Evolutionary conservation across 2,113 vertebrate species (phyloP).

Genomic region (Coracopsis vasa): DNA sequence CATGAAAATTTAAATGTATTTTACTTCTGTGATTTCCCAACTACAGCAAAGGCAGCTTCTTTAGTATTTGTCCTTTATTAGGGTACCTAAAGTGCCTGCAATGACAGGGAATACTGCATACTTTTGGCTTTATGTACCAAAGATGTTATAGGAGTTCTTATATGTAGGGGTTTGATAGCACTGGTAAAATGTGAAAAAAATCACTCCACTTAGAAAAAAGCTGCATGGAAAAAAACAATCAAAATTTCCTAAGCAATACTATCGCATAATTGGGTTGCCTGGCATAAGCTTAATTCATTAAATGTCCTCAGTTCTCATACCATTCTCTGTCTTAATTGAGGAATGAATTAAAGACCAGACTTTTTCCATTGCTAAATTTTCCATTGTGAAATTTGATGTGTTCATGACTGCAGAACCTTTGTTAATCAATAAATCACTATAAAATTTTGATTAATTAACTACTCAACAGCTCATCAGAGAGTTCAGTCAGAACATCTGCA

Average conservation of each 20-base stretch:
- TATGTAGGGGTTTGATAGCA: background rate
- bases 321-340: constrained; percentile 40
- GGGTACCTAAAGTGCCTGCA: background rate
- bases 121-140: background rate
- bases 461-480: constrained; percentile 59
- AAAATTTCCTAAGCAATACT: constrained; percentile 15
- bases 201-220: background rate
- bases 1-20: background rate
- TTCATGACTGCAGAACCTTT: constrained; percentile 41
- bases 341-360: constrained; percentile 38
- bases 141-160: background rate
- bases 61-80: background rate
- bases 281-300: constrained; percentile 20
- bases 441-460: constrained; percentile 61
- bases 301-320: constrained; percentile 27
- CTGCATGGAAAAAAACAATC: background rate
- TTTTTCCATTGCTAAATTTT: constrained; percentile 70
- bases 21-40: background rate
- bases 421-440: constrained; percentile 60
- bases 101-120: background rate
- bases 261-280: constrained; percentile 14
- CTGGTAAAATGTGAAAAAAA: background rate
- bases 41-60: background rate
- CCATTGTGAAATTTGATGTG: constrained; percentile 62
- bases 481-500: constrained; percentile 58